Evolutionary conservation across 2,888 invertebrate genomes (phyloP), one percentile per base, ranked within the genome.

Genomic region (Phania funesta): DNA sequence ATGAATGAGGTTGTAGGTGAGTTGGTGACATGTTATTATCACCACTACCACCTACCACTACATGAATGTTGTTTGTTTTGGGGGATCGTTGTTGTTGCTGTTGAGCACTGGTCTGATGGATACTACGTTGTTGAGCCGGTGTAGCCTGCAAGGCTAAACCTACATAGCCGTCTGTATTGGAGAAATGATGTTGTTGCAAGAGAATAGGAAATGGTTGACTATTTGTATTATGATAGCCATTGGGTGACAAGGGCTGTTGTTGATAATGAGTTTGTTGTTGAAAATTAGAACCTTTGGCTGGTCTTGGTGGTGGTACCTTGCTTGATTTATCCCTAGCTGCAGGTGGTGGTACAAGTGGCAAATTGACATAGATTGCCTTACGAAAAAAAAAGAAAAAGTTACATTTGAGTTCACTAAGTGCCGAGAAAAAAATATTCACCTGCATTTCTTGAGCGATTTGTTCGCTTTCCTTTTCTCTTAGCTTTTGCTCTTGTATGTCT

Each of bases 391-490:
- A 5, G 3, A 46, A 26, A 29, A 6, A n/a, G 16, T 44, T 44
- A 6, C 16, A 1, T 7, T 44, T 18, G 3, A 1, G 16, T 18
- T 44, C 16, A 7, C 7, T 44, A 2, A 38, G n/a, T 38, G 11
- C 5, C 2, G 16, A 3, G 13, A 50, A 8, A 65, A 38, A 18
- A 11, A 18, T 24, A 46, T 68, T 67, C 83, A 92, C 92, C 89
- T 93, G 91, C 84, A 93, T 87, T 85, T 92, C 90, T 84, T 91
- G 90, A 16, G 93, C 93, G 50, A 93, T 89, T 67, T 91, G 90
- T 88, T 92, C 92, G 87, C 92, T 92, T 73, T 93, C 91, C 85
- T 93, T 92, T 80, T 92, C 92, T 74, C 92, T 90, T 73, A 92
- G 90, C 46, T 88, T 87, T 85, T 92, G 92, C 75, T 92, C 90